phyloP scores from a whole-genome alignment of 2,797 vertebrate genomes.

The Fratercula arctica region DNA sequence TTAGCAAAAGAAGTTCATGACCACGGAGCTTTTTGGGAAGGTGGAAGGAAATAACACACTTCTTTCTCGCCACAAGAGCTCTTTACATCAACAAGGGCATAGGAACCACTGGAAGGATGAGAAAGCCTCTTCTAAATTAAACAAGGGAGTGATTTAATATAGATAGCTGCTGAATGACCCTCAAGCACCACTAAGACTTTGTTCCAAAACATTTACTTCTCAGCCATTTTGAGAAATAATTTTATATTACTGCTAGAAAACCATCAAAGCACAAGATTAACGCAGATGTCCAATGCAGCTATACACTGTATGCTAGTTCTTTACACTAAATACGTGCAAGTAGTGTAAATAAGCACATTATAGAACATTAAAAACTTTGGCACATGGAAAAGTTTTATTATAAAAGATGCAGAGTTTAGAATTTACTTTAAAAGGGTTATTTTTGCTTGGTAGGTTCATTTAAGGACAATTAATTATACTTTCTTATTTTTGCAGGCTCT shows the following conservation, averaged over 20 bases:
- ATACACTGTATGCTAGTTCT: fast-evolving
- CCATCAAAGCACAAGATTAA: neutral
- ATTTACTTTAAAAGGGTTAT: neutral
- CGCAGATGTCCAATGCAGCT: neutral
- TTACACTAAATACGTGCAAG: neutral
- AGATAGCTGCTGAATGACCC: neutral
- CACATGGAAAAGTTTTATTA: neutral
- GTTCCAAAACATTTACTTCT: neutral
- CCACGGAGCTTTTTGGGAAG: neutral
- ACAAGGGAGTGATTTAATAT: neutral
- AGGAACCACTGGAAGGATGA: neutral
- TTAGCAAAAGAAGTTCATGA: neutral
- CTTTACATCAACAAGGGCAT: fast-evolving
- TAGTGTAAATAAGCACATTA: neutral
- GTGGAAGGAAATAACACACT: neutral
- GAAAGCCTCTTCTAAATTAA: neutral
- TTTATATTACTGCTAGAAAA: neutral
- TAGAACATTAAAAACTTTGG: neutral
- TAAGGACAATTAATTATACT: constrained; percentile 69
- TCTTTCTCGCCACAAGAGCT: neutral
- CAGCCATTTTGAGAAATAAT: neutral
- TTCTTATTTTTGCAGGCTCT: constrained; percentile 44
- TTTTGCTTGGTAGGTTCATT: constrained; percentile 45
- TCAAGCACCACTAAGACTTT: neutral
- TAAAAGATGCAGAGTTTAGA: neutral